Conservation (phyloP, 2,797 vertebrate species). For the Danio tinwini region DNA sequence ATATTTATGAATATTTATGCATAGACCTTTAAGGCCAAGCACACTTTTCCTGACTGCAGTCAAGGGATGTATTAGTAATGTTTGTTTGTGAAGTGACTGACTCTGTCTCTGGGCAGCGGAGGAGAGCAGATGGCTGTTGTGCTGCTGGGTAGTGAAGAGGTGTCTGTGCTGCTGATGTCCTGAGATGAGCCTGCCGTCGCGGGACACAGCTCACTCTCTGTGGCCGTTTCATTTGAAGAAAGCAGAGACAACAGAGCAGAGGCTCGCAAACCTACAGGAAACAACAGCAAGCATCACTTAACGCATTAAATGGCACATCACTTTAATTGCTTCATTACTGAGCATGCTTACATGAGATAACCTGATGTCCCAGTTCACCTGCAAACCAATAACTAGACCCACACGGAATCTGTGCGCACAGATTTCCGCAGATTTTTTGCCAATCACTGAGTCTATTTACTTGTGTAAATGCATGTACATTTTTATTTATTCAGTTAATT, state of each 20-base stretch:
- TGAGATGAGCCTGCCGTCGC: conserved; percentile 73
- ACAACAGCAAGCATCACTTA: neutral
- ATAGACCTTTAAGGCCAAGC: neutral
- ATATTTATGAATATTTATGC: too few relatives aligned
- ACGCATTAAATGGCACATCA: too few relatives aligned
- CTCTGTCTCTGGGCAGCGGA: conserved; percentile 73
- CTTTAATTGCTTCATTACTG: too few relatives aligned
- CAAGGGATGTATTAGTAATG: neutral
- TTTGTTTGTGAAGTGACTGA: conserved; percentile 50
- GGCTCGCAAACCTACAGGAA: conserved; percentile 82
- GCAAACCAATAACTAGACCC: too few relatives aligned
- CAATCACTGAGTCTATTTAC: too few relatives aligned
- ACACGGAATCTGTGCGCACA: too few relatives aligned
- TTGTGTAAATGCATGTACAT: too few relatives aligned
- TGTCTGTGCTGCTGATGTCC: conserved; percentile 77
- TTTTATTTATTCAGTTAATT: too few relatives aligned
- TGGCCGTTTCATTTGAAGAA: conserved; percentile 81
- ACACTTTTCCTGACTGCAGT: neutral
- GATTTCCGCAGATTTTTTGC: too few relatives aligned
- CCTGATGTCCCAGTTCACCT: too few relatives aligned
- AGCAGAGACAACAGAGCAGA: conserved; percentile 87
- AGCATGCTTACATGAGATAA: neutral
- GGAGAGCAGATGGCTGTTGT: conserved; percentile 81
- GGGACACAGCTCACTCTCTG: conserved; percentile 74
- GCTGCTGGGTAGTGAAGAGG: conserved; percentile 77